These are phyloP conservation scores for Thaumatotibia leucotreta DNA, from an alignment of 1,140 invertebrate species.

Conservation along the genomic window DNA sequence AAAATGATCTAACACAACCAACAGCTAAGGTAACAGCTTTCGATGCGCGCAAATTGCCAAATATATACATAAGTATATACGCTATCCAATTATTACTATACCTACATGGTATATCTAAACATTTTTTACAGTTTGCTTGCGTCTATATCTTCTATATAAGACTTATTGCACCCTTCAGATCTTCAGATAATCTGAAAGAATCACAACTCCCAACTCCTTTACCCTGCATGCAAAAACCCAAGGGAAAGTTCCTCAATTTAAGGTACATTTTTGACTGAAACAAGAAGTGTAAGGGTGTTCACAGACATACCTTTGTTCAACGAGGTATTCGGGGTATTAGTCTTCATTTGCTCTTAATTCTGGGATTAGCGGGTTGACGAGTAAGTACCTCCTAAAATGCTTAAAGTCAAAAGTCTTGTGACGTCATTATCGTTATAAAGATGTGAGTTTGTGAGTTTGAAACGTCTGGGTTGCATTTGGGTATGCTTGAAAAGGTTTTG, in stretches of 20 bases:
- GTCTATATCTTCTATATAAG: neutral
- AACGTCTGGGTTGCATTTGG: too few relatives aligned
- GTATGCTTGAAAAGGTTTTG: neutral
- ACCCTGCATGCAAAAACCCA: neutral
- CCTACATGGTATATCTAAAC: too few relatives aligned
- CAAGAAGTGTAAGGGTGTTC: neutral
- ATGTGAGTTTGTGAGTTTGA: neutral
- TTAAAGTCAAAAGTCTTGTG: neutral
- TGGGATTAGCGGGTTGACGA: neutral
- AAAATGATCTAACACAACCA: too few relatives aligned
- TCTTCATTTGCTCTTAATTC: neutral
- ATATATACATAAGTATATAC: too few relatives aligned
- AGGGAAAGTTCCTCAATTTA: neutral
- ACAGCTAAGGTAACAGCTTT: too few relatives aligned
- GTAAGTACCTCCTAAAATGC: neutral
- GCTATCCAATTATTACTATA: too few relatives aligned
- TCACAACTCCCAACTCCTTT: neutral
- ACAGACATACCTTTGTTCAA: neutral
- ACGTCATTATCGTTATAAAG: neutral
- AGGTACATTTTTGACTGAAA: neutral
- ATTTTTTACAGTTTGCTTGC: too few relatives aligned
- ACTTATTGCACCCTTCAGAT: neutral
- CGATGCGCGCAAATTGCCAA: too few relatives aligned
- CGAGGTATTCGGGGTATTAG: neutral
- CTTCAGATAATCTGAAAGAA: slow-evolving; percentile 6